These are phyloP conservation scores for Amphipyra tragopoginis DNA, from an alignment of 2,888 invertebrate species.

Conservation along the genomic window DNA sequence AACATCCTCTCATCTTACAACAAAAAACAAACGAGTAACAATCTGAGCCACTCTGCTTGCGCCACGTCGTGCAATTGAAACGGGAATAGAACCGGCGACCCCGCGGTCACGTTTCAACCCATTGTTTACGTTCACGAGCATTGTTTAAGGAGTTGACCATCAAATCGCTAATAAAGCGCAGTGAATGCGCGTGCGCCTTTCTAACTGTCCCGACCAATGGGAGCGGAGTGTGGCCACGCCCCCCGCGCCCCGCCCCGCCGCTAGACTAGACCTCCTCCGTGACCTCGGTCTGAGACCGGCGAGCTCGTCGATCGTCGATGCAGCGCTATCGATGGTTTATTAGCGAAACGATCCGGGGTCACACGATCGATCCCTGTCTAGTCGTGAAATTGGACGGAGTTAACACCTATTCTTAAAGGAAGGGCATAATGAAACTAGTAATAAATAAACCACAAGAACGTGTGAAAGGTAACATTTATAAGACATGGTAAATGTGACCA, in stretches of 20 bases:
- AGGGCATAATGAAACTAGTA: conserved; percentile 14
- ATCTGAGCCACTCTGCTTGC: conserved; percentile 50
- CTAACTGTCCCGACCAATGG: conserved; percentile 59
- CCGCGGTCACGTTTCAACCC: conserved; percentile 72
- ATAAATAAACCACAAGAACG: conserved; percentile 3
- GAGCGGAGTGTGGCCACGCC: conserved; percentile 55
- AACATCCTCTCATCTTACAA: conserved; percentile 62
- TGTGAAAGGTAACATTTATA: background rate
- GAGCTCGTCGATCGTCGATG: conserved; percentile 17
- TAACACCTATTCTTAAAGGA: conserved; percentile 40
- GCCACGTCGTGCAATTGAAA: conserved; percentile 59
- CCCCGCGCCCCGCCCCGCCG: conserved; percentile 42
- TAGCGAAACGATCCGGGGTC: conserved; percentile 49
- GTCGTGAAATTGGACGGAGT: conserved; percentile 35
- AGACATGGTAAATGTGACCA: background rate
- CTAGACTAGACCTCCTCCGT: conserved; percentile 40
- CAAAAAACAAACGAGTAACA: conserved; percentile 57
- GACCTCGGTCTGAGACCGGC: conserved; percentile 30
- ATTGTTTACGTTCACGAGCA: conserved; percentile 69
- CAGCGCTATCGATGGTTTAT: conserved; percentile 48
- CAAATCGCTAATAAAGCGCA: conserved; percentile 59
- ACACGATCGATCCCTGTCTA: conserved; percentile 44
- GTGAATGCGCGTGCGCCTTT: conserved; percentile 58
- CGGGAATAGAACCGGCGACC: conserved; percentile 63
- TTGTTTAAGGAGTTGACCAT: conserved; percentile 65